Evolutionary conservation across 2,888 invertebrate genomes (phyloP), one percentile per base, ranked within the genome.

Genomic region (Leucophenga montana): DNA sequence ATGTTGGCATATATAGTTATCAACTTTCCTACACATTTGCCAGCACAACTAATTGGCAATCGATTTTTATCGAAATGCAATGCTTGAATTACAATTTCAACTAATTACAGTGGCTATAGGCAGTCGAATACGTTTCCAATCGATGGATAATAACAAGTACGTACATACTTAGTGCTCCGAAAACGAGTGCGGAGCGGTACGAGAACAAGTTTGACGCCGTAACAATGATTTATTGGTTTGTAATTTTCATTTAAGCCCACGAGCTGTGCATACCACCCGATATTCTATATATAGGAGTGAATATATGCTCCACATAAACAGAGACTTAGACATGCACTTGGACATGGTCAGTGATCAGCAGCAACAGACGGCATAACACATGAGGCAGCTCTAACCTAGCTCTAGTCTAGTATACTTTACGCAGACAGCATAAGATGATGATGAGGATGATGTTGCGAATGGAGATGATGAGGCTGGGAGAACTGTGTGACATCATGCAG

Each of bases 1-100:
- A 27, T 27, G 27, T 27, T 27, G 3, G 27, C 27, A 4, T 18
- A 82, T 77, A 72, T 68, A 78, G 84, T 70, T 73, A 75, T 84
- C 75, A 68, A 71, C 71, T 76, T 71, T 74, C 81, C 73, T 66
- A 66, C 65, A 71, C 67, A 68, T 70, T 76, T 75, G 83, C 76
- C 79, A 77, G 80, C 84, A 73, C 80, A 80, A 78, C 84, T 82
- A 82, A 85, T 82, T 85, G 81, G 80, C 84, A 84, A 73, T 71
- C 74, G 81, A 82, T 82, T 78, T 82, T 85, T 82, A 85, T 82
- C 85, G 77, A 85, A 85, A 84, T 85, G 64, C 71, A 73, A 74
- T 77, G 81, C 85, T 78, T 82, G 81, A 84, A 82, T 82, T 85
- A 84, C 84, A 85, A 82, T 84, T 75, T 74, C 83, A 82, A 84